Percentiles rank a stretch among this genome's conserved stretches.
phyloP scores from a whole-genome alignment of 2,888 invertebrate species.

The Cantharis rufa region DNA sequence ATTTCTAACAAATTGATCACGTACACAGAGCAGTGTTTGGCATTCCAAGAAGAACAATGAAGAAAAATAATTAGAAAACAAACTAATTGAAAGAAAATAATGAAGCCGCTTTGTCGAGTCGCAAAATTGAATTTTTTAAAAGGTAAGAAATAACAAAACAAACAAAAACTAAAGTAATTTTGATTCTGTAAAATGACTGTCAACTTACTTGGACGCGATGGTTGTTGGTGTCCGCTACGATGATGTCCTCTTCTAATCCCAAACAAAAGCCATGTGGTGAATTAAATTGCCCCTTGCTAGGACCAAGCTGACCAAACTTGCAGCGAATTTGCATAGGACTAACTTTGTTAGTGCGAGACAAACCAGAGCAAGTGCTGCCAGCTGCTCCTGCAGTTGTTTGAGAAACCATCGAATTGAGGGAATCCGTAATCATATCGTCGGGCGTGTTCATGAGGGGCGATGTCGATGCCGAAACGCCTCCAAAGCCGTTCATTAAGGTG shows the following conservation, averaged over 20 bases:
- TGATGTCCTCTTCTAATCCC: conserved; percentile 92
- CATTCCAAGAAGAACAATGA: too few relatives aligned
- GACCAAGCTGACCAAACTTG: conserved; percentile 93
- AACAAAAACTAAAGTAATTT: too few relatives aligned
- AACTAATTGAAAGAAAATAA: too few relatives aligned
- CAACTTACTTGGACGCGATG: conserved; percentile 83
- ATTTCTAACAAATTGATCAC: too few relatives aligned
- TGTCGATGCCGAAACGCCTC: conserved; percentile 63
- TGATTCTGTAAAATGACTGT: too few relatives aligned
- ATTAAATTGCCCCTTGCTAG: conserved; percentile 92
- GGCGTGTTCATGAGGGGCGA: conserved; percentile 64
- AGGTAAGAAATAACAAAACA: too few relatives aligned
- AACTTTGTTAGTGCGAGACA: conserved; percentile 68
- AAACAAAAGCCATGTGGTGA: conserved; percentile 97
- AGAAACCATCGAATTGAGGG: conserved; percentile 60
- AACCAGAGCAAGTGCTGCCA: conserved; percentile 52
- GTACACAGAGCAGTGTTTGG: too few relatives aligned
- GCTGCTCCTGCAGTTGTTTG: conserved; percentile 43
- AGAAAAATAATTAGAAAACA: too few relatives aligned
- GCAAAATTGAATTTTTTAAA: too few relatives aligned
- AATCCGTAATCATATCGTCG: conserved; percentile 56
- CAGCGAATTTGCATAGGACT: conserved; percentile 86
- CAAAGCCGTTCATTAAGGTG: conserved; percentile 62
- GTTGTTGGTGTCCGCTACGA: conserved; percentile 96
- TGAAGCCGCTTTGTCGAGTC: too few relatives aligned